Base-by-base conservation (phyloP, 2,888 invertebrate genomes). In the Atethmia centrago region DNA sequence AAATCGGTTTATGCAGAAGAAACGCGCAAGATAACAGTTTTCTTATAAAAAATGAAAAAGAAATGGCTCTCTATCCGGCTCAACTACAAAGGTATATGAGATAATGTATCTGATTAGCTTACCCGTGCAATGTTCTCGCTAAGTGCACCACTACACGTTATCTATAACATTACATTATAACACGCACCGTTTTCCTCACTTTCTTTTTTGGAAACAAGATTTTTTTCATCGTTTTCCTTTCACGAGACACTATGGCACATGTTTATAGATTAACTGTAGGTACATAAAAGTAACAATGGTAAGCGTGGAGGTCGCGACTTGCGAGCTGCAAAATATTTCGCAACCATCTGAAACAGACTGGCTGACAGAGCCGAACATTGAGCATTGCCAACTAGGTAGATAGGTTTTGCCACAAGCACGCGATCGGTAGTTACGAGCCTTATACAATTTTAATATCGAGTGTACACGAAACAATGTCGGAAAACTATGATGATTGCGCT, bases 331-430 rank as follows among this genome's bases (percentile, higher is more conserved):
- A 90, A 74, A 87, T 91, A 92, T 94, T 94, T 94, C 93, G 93
- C 93, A 94, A 95, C 92, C 89, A 92, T 88, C 93, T 88, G 89
- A 92, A 92, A 89, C 90, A 88, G 90, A 94, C 95, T 93, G 93
- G 89, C 94, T 93, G 92, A 92, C 90, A 91, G 91, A 88, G 92
- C 89, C 89, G 89, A 92, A 91, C 90, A 89, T 89, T 86, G 91
- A 92, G 92, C 90, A 92, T 94, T 92, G 93, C 91, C 92, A 93
- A 94, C 93, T 93, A 90, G 92, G 92, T 94, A 92, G 93, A 92
- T 94, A 95, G 93, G 91, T 94, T 94, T 93, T 92, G 92, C 92
- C 90, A 89, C 90, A 89, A 91, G 88, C 95, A 95, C 95, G 95
- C 95, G 95, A 95, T 93, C 92, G 85, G 89, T 90, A 87, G 89